Percentiles rank a stretch among this genome's conserved stretches.
These are phyloP conservation scores for Drosophila anomalipes DNA, from an alignment of 2,888 invertebrate genomes.

Conservation along the genomic window DNA sequence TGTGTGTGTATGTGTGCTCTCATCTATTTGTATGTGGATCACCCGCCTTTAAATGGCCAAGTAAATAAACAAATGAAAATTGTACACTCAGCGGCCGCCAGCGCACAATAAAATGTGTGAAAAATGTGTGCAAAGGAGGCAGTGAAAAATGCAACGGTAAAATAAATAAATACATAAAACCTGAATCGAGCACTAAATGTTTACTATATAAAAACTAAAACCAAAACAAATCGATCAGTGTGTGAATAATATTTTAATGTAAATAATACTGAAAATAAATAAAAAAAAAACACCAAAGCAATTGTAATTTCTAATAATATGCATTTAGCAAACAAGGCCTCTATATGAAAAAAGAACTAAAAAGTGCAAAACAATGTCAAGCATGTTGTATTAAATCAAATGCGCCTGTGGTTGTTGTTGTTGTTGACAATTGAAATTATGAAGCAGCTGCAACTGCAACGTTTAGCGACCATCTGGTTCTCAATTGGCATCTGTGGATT, in stretches of 20 bases:
- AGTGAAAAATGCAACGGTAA: slow-evolving; percentile 67
- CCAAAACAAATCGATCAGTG: slow-evolving; percentile 72
- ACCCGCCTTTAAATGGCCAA: slow-evolving; percentile 70
- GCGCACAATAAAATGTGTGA: slow-evolving; percentile 75
- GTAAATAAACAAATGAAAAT: slow-evolving; percentile 76
- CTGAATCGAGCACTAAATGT: slow-evolving; percentile 30
- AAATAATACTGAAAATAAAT: not conserved
- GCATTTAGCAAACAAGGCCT: not conserved
- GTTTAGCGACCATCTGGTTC: slow-evolving; percentile 40
- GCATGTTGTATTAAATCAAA: slow-evolving; percentile 20
- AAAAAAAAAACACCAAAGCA: not conserved
- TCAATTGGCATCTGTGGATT: slow-evolving; percentile 37
- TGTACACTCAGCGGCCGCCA: slow-evolving; percentile 70
- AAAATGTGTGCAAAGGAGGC: slow-evolving; percentile 61
- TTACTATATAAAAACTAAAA: slow-evolving; percentile 49
- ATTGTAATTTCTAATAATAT: not conserved
- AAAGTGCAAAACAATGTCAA: slow-evolving; percentile 23
- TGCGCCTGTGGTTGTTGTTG: slow-evolving; percentile 5
- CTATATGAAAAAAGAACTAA: slow-evolving; percentile 5
- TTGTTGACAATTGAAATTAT: slow-evolving; percentile 16
- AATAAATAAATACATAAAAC: slow-evolving; percentile 68
- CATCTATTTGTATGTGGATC: slow-evolving; percentile 66
- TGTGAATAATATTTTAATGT: slow-evolving; percentile 22
- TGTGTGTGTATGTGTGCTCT: slow-evolving; percentile 16
- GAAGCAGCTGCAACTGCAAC: slow-evolving; percentile 41